Conservation (phyloP, 2,888 invertebrate genomes). For the Agrochola macilenta region DNA sequence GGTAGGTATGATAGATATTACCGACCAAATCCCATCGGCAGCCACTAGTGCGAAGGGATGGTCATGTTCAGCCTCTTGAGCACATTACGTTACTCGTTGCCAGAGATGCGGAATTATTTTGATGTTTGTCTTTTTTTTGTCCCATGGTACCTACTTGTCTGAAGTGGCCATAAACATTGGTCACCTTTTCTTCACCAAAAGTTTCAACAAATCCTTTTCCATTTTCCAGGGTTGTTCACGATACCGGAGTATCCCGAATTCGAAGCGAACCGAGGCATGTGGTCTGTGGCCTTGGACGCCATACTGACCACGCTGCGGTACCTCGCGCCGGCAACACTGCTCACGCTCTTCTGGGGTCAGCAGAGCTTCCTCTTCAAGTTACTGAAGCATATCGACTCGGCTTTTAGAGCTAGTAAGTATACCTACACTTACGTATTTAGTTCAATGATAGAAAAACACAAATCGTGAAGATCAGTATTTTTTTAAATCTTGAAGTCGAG, state of each 20-base stretch:
- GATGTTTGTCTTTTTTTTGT: no score
- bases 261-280: slow-evolving; percentile 86
- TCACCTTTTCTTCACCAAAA: neutral
- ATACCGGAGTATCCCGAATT: slow-evolving; percentile 88
- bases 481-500: neutral
- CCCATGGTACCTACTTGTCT: no score
- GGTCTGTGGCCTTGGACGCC: slow-evolving; percentile 85
- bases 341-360: slow-evolving; percentile 90
- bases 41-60: no score
- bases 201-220: neutral
- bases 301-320: slow-evolving; percentile 89
- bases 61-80: no score
- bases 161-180: no score
- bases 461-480: neutral
- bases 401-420: slow-evolving; percentile 89
- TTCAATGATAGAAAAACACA: neutral
- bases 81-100: no score
- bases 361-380: slow-evolving; percentile 89
- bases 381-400: slow-evolving; percentile 89
- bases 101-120: no score
- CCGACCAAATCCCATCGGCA: no score
- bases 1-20: no score
- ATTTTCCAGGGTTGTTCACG: slow-evolving; percentile 85
- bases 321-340: slow-evolving; percentile 90
- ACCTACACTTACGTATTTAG: neutral